These are phyloP conservation scores for Hymenochirus boettgeri DNA, from an alignment of 2,113 vertebrate species.

Conservation along the genomic window DNA sequence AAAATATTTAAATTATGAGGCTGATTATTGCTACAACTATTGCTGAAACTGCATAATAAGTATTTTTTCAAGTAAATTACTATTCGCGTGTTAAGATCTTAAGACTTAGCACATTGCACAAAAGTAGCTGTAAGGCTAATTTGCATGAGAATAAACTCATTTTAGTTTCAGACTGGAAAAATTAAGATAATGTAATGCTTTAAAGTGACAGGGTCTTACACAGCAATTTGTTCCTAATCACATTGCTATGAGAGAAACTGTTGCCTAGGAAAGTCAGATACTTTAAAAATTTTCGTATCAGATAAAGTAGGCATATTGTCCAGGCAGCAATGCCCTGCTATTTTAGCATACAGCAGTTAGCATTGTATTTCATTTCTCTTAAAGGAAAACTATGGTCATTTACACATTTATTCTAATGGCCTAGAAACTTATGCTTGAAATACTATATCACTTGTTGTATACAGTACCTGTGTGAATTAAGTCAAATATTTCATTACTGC, in stretches of 20 bases:
- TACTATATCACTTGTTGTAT: too few relatives aligned
- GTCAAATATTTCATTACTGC: too few relatives aligned
- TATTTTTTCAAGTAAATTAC: conserved; percentile 37
- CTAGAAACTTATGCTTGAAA: too few relatives aligned
- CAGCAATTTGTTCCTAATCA: conserved; percentile 26
- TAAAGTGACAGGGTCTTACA: conserved; percentile 29
- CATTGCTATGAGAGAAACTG: background rate
- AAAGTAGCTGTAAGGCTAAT: conserved; percentile 38
- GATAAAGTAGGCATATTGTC: too few relatives aligned
- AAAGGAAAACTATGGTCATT: too few relatives aligned
- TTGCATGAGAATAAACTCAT: conserved; percentile 38
- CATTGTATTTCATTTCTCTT: too few relatives aligned
- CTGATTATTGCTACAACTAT: conserved; percentile 30
- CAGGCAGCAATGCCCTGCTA: too few relatives aligned
- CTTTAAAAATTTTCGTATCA: too few relatives aligned
- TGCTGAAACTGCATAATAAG: conserved; percentile 42
- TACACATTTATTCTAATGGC: too few relatives aligned
- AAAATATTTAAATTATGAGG: conserved; percentile 35
- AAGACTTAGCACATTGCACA: conserved; percentile 36
- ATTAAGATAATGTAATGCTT: conserved; percentile 25
- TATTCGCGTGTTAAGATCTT: conserved; percentile 35
- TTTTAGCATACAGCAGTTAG: too few relatives aligned
- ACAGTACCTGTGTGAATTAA: too few relatives aligned
- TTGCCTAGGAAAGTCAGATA: background rate
- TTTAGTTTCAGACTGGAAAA: conserved; percentile 21